Evolutionary conservation across 1,140 invertebrate species (phyloP), one percentile per base, ranked within the genome.

Genomic region (Asbolus verrucosus): DNA sequence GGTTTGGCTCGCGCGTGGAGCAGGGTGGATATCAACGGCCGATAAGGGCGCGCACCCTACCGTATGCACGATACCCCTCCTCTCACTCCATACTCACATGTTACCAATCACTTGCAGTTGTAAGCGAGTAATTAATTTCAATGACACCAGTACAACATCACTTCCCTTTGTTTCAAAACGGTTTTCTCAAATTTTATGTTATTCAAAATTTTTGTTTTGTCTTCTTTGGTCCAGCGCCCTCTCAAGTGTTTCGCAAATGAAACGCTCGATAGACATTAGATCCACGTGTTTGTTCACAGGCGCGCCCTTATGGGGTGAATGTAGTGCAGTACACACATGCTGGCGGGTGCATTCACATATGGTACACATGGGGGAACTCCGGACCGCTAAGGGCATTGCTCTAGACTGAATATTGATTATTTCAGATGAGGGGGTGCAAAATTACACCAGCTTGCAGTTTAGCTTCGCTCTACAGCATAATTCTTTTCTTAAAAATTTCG

Each of bases 331-430:
- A 62, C 59, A 62, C 67, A 69, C 38, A 69, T 69, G 67, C 31
- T 69, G 67, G 67, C 67, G 67, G 67, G 67, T 69, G 67, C 67
- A 69, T 69, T 69, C 67, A 69, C 67, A 69, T 69, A 69, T 69
- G 67, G 67, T 63, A 69, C 60, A 69, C 46, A 62, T 62, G 60
- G 67, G 67, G 67, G 61, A n/a, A 69, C 67, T 69, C 67, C 30
- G 61, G 16, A 69, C 67, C 39, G 39, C 67, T 69, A 69, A 63
- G 67, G 67, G 38, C 59, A 69, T 46, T 69, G 67, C 67, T 69
- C 67, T 27, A 69, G 39, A 63, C 50, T 63, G 67, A 69, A 69
- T 69, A 69, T 69, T 69, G 67, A 69, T 69, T 69, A 69, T 41
- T 36, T 36, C 24, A 36, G 38, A 14, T 63, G 67, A 69, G 67